These are phyloP conservation scores for Phasianus colchicus DNA, from an alignment of 2,113 vertebrate species.

Conservation along the genomic window DNA sequence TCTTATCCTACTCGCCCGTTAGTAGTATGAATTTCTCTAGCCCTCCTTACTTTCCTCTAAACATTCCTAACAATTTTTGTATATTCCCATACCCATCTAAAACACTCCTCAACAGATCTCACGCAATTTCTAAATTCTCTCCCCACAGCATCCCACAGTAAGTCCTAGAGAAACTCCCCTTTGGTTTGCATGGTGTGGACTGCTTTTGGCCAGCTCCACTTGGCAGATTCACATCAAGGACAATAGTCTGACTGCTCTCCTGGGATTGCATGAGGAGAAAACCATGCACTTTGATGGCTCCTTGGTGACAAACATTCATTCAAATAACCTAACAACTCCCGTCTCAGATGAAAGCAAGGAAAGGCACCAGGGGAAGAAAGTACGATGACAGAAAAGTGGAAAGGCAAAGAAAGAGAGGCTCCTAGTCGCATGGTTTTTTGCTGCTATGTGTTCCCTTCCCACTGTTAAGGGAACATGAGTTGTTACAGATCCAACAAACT, in stretches of 20 bases:
- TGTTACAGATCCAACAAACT: constrained; percentile 17
- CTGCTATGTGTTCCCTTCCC: background rate
- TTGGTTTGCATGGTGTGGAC: background rate
- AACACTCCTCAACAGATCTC: background rate
- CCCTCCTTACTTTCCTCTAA: background rate
- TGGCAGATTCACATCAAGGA: background rate
- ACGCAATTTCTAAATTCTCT: background rate
- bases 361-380: background rate
- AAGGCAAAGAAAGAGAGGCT: background rate
- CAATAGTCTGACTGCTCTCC: background rate
- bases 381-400: background rate
- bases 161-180: background rate
- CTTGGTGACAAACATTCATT: background rate
- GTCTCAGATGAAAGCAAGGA: background rate
- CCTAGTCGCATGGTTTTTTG: background rate
- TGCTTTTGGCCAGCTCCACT: background rate
- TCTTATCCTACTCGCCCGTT: background rate
- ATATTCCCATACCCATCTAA: background rate
- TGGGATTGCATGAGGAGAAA: background rate
- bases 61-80: background rate
- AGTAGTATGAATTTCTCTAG: background rate
- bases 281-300: background rate
- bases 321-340: background rate
- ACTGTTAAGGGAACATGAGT: background rate
- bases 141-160: background rate